These are phyloP conservation scores for Anguilla anguilla DNA, from an alignment of 2,797 vertebrate species.

Conservation along the genomic window DNA sequence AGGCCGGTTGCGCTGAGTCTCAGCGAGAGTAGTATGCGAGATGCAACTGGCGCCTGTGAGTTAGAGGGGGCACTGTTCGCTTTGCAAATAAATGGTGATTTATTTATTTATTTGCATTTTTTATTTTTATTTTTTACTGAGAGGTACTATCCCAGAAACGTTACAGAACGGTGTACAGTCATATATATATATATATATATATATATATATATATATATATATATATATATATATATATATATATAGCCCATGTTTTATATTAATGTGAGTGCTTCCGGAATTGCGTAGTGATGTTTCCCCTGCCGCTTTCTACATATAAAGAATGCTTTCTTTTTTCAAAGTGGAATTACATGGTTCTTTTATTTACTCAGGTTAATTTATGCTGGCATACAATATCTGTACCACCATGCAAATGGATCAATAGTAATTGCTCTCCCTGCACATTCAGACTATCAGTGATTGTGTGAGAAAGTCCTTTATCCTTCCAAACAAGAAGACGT, in stretches of 20 bases:
- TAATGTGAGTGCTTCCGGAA: not conserved
- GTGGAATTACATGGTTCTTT: not conserved
- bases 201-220: too few relatives aligned
- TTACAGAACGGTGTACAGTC: not conserved
- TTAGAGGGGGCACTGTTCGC: constrained; percentile 78
- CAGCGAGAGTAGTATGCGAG: constrained; percentile 39
- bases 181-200: too few relatives aligned
- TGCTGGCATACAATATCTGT: constrained; percentile 23
- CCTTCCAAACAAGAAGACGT: constrained; percentile 24
- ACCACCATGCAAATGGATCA: constrained; percentile 18
- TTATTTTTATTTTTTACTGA: constrained; percentile 12
- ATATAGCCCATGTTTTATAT: not conserved
- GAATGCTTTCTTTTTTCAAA: not conserved
- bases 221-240: not conserved
- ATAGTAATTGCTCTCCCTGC: constrained; percentile 28
- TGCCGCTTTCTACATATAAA: not conserved
- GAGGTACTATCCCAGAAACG: not conserved
- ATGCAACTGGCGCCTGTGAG: constrained; percentile 60
- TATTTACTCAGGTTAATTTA: constrained; percentile 28
- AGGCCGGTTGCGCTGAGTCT: constrained; percentile 35
- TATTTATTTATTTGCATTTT: constrained; percentile 18
- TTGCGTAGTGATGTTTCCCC: not conserved
- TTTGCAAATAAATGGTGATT: constrained; percentile 60
- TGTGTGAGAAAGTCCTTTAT: constrained; percentile 23
- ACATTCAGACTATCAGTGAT: constrained; percentile 26